phyloP scores from a whole-genome alignment of 2,113 vertebrate species.

The Sinocyclocheilus grahami region DNA sequence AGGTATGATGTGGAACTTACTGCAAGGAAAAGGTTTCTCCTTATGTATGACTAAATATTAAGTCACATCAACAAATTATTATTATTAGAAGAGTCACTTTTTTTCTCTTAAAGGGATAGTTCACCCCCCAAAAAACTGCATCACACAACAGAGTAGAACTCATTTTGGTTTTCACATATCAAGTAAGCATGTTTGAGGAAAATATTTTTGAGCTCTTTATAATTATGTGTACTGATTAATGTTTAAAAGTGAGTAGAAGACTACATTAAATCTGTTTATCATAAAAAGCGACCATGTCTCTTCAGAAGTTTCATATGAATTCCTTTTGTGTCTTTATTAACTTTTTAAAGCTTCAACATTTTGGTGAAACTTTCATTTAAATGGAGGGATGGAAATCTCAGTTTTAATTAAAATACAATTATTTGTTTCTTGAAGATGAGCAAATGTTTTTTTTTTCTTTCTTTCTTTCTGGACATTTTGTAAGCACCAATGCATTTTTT shows the following conservation, averaged over 20 bases:
- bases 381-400: neutral
- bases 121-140: neutral
- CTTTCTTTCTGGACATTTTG: neutral
- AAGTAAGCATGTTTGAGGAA: neutral
- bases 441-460: too few relatives aligned
- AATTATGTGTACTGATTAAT: neutral
- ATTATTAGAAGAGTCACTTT: constrained; percentile 63
- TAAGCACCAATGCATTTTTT: neutral
- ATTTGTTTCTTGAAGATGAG: too few relatives aligned
- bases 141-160: neutral
- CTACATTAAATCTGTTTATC: too few relatives aligned
- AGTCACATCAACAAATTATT: constrained; percentile 69
- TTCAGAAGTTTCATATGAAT: too few relatives aligned
- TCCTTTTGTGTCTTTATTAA: too few relatives aligned
- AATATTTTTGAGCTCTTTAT: neutral
- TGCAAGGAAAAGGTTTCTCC: constrained; percentile 61
- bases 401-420: too few relatives aligned
- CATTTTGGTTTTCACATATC: neutral
- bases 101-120: constrained; percentile 16
- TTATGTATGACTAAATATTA: constrained; percentile 17
- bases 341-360: neutral
- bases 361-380: neutral
- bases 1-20: constrained; percentile 77
- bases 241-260: neutral
- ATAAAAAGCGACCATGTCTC: too few relatives aligned